These are phyloP conservation scores for Lophochroa leadbeateri DNA, from an alignment of 2,113 vertebrate genomes.

Conservation along the genomic window DNA sequence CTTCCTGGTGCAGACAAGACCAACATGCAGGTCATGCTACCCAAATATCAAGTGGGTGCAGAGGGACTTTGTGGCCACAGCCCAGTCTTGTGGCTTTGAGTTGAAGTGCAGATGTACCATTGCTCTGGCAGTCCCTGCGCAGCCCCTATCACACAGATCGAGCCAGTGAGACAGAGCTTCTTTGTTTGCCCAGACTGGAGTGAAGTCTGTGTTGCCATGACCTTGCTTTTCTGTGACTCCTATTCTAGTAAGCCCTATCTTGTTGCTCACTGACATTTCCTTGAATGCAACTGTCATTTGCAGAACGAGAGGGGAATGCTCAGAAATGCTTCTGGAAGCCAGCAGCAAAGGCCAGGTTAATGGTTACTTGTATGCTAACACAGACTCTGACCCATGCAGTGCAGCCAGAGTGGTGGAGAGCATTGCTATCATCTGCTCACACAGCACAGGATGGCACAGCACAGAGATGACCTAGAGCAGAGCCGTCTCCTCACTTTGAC, in stretches of 20 bases:
- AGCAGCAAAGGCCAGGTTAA: slow-evolving; percentile 45
- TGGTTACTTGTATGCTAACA: slow-evolving; percentile 64
- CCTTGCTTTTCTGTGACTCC: neutral
- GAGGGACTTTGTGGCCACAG: neutral
- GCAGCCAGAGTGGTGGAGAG: neutral
- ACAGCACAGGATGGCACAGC: neutral
- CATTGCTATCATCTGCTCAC: neutral
- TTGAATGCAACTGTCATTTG: neutral
- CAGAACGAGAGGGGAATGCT: slow-evolving; percentile 35
- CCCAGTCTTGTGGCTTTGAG: neutral
- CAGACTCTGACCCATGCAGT: slow-evolving; percentile 51
- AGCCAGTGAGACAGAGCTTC: neutral
- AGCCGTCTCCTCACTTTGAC: neutral
- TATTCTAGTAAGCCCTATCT: neutral
- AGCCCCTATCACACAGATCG: neutral
- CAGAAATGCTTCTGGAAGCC: slow-evolving; percentile 14
- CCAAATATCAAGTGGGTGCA: neutral
- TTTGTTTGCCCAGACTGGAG: neutral
- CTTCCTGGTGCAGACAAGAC: neutral
- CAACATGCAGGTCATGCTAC: neutral
- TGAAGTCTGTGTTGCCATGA: neutral
- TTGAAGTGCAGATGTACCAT: neutral
- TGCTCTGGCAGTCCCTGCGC: neutral
- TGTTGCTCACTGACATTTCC: slow-evolving; percentile 19
- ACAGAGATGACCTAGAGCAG: neutral